Conservation (phyloP, 2,888 invertebrate genomes). For the Euplexia lucipara region DNA sequence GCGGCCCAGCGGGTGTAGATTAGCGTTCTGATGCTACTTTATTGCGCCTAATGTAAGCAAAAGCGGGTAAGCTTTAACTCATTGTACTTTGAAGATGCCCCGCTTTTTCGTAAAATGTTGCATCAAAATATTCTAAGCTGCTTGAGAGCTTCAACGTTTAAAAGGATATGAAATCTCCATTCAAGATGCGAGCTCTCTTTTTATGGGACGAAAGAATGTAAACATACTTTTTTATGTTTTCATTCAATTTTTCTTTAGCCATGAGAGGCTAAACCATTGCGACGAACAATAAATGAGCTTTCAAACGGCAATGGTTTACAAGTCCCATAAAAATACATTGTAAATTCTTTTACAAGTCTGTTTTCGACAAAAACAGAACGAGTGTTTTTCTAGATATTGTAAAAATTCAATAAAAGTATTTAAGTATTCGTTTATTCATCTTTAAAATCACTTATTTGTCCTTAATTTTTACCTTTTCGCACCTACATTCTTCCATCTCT, state of each 20-base stretch:
- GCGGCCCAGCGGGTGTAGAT: conserved; percentile 68
- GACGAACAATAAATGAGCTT: conserved; percentile 12
- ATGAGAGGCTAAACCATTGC: conserved; percentile 3
- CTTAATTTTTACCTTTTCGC: too few species aligned
- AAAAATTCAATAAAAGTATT: too few species aligned
- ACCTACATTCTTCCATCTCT: too few species aligned
- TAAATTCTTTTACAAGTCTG: conserved; percentile 10
- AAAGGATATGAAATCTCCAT: conserved; percentile 40
- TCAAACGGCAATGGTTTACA: conserved; percentile 10
- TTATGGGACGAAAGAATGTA: conserved; percentile 27
- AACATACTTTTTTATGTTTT: conserved; percentile 21
- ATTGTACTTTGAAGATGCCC: conserved; percentile 66
- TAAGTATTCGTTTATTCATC: too few species aligned
- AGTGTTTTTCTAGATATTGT: background rate
- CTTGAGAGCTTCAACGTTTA: conserved; percentile 33
- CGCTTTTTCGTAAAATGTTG: conserved; percentile 56
- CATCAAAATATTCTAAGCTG: conserved; percentile 58
- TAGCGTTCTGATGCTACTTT: conserved; percentile 72
- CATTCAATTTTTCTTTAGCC: conserved; percentile 11
- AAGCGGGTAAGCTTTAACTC: conserved; percentile 63
- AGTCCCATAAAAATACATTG: conserved; percentile 5
- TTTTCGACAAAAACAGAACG: background rate
- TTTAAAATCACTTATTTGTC: too few species aligned
- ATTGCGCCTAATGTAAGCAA: conserved; percentile 73
- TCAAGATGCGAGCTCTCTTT: conserved; percentile 11